Conservation (phyloP, 2,888 invertebrate species). For the Alitta virens region DNA sequence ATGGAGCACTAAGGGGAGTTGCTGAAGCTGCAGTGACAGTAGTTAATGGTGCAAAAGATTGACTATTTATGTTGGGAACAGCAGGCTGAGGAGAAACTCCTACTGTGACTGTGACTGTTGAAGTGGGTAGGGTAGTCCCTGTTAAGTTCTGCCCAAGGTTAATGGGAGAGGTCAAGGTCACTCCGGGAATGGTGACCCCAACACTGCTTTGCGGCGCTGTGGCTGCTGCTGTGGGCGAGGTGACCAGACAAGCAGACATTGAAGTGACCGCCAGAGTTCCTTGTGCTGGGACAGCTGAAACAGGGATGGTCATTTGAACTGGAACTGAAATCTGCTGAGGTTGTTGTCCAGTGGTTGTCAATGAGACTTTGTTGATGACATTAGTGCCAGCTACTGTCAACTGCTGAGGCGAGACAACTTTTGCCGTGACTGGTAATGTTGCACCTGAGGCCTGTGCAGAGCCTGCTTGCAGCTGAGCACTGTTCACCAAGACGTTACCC, state of each 20-base stretch:
- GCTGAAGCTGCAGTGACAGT: background rate
- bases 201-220: background rate
- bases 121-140: background rate
- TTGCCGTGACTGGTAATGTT: slow-evolving; percentile 1
- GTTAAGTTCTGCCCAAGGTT: background rate
- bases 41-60: background rate
- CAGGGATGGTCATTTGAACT: background rate
- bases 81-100: no score
- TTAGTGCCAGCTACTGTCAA: background rate
- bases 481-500: slow-evolving; percentile 6
- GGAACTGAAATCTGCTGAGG: background rate
- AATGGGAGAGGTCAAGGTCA: background rate
- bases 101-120: background rate
- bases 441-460: background rate
- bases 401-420: background rate
- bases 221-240: background rate
- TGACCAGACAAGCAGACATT: no score
- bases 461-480: background rate
- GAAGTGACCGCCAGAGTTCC: background rate
- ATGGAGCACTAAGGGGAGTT: background rate
- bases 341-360: background rate
- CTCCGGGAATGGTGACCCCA: background rate
- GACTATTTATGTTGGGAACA: no score
- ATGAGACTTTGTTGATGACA: background rate
- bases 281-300: slow-evolving; percentile 9